These are phyloP conservation scores for Leucopsar rothschildi DNA, from an alignment of 2,113 vertebrate species.

Conservation along the genomic window DNA sequence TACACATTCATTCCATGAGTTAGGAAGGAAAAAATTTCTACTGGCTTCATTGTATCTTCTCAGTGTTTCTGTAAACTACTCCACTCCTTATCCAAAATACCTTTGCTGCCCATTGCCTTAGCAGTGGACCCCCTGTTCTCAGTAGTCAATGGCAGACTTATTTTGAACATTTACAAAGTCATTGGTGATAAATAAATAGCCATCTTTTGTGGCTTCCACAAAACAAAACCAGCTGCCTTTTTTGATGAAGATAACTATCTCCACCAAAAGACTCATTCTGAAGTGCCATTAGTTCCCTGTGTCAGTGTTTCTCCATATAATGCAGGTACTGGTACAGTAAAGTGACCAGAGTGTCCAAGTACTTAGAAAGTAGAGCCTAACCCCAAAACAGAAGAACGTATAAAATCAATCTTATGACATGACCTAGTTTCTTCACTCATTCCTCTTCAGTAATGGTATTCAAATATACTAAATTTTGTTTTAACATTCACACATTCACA, in stretches of 20 bases:
- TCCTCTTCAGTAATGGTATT: neutral
- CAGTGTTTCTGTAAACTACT: neutral
- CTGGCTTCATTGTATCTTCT: neutral
- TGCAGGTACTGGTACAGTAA: neutral
- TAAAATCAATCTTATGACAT: neutral
- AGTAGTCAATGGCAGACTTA: neutral
- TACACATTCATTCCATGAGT: neutral
- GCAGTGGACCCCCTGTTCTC: neutral
- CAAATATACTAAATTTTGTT: neutral
- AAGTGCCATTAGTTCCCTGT: neutral
- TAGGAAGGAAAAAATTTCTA: neutral
- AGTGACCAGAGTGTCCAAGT: neutral
- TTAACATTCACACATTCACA: neutral
- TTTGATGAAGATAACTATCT: neutral
- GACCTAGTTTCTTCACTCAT: neutral
- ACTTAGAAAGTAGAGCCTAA: neutral
- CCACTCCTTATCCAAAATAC: neutral
- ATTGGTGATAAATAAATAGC: neutral
- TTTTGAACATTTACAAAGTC: neutral
- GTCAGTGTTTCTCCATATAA: neutral
- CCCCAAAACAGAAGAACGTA: neutral
- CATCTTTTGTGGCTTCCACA: neutral
- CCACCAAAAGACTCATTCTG: neutral
- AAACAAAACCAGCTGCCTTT: neutral
- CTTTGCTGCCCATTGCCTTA: neutral